Conservation (phyloP, 1,140 invertebrate species). For the Prorops nasuta region DNA sequence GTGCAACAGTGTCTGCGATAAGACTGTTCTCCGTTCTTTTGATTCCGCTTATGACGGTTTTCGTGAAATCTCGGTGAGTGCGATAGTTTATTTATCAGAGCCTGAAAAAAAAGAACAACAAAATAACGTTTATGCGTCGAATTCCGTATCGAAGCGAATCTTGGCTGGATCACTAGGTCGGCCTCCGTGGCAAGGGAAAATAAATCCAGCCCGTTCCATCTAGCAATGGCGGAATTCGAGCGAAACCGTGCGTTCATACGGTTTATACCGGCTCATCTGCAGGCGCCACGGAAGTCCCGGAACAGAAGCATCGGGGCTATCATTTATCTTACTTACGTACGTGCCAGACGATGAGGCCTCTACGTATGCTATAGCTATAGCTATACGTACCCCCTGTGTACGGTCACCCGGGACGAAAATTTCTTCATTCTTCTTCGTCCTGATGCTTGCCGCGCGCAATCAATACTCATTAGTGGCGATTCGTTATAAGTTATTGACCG, state of each 20-base stretch:
- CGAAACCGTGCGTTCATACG: slow-evolving; percentile 18
- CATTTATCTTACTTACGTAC: slow-evolving; percentile 34
- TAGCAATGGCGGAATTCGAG: slow-evolving; percentile 10
- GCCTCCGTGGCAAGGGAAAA: neutral
- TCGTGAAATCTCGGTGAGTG: no score
- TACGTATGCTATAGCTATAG: no score
- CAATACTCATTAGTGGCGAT: slow-evolving; percentile 30
- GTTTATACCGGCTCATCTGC: slow-evolving; percentile 23
- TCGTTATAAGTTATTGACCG: slow-evolving; percentile 19
- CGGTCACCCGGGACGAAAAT: slow-evolving; percentile 27
- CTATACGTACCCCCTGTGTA: no score
- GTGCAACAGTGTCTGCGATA: no score
- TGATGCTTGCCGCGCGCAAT: slow-evolving; percentile 17
- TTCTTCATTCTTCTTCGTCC: slow-evolving; percentile 13
- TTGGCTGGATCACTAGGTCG: neutral
- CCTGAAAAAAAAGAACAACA: no score
- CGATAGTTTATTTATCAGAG: no score
- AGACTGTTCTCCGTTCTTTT: no score
- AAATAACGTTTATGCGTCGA: no score
- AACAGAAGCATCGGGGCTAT: slow-evolving; percentile 28
- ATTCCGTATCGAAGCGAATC: no score
- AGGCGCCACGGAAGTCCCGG: slow-evolving; percentile 10
- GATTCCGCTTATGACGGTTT: no score
- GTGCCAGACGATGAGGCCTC: slow-evolving; percentile 26
- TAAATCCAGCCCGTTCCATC: no score